Percentiles rank a stretch among this genome's conserved stretches.
Evolutionary conservation across 2,113 vertebrate genomes (phyloP).

Genomic region (Nothocercus julius): DNA sequence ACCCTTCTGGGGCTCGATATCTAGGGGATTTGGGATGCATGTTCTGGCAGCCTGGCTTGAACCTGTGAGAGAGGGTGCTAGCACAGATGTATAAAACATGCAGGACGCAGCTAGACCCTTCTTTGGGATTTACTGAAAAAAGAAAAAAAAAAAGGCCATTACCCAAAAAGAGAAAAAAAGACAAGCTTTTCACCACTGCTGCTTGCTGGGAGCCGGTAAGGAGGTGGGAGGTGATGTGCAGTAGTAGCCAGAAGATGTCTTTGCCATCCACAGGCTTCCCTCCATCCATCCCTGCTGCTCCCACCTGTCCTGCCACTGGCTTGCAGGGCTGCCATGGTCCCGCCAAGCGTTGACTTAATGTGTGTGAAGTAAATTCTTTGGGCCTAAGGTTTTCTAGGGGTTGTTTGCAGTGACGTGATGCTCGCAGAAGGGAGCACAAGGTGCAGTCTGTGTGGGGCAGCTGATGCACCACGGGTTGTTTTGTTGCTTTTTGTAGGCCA

Average conservation of each 20-base stretch:
- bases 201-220: not conserved
- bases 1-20: fast-evolving
- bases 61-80: not conserved
- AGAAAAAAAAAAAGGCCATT: not conserved
- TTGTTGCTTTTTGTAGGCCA: not conserved
- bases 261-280: not conserved
- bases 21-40: not conserved
- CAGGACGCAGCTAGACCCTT: not conserved
- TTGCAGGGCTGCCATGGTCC: not conserved
- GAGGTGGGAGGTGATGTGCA: not conserved
- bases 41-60: not conserved
- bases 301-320: not conserved
- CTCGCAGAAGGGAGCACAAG: not conserved
- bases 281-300: not conserved
- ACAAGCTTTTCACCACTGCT: not conserved
- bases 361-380: not conserved
- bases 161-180: no score
- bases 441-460: not conserved
- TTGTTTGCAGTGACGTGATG: not conserved
- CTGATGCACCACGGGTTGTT: not conserved
- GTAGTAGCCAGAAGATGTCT: not conserved
- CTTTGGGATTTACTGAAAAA: not conserved
- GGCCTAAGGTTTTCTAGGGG: no score
- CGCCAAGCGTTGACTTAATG: not conserved
- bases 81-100: not conserved